Evolutionary conservation across 2,797 vertebrate species (phyloP).

Genomic region (Neosilurus hyrtlii): DNA sequence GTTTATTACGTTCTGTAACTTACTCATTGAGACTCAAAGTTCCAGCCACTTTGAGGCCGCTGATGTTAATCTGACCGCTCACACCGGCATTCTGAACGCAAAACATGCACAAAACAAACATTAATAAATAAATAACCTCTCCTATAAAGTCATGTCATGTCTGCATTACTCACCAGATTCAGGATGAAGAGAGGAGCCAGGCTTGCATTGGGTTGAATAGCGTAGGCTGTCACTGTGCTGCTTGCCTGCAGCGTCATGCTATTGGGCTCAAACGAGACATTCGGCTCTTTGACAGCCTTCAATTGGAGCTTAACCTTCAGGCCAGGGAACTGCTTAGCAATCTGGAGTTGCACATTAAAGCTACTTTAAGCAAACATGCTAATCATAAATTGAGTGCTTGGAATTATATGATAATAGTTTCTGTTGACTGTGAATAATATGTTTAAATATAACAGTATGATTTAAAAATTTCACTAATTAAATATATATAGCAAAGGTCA

Average conservation of each 20-base stretch:
- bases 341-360: slow-evolving; percentile 51
- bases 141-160: not conserved
- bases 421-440: too few relatives aligned
- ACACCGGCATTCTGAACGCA: slow-evolving; percentile 66
- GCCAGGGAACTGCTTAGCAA: slow-evolving; percentile 67
- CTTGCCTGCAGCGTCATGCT: slow-evolving; percentile 60
- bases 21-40: slow-evolving; percentile 67
- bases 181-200: slow-evolving; percentile 72
- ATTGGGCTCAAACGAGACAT: slow-evolving; percentile 60
- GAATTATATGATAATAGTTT: not conserved
- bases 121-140: not conserved
- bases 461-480: too few relatives aligned
- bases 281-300: slow-evolving; percentile 55
- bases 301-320: slow-evolving; percentile 73
- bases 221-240: slow-evolving; percentile 65
- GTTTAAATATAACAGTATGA: too few relatives aligned
- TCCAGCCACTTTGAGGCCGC: slow-evolving; percentile 63
- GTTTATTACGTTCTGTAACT: slow-evolving; percentile 26
- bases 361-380: not conserved
- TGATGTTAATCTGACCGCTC: slow-evolving; percentile 61
- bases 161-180: slow-evolving; percentile 65
- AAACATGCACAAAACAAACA: not conserved
- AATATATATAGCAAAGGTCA: too few relatives aligned
- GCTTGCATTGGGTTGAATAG: slow-evolving; percentile 68
- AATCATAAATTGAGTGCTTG: not conserved